A percentile compares a stretch with the other conserved stretches of the same genome.
phyloP scores from a whole-genome alignment of 2,113 vertebrate species.

The Hippoglossus stenolepis region DNA sequence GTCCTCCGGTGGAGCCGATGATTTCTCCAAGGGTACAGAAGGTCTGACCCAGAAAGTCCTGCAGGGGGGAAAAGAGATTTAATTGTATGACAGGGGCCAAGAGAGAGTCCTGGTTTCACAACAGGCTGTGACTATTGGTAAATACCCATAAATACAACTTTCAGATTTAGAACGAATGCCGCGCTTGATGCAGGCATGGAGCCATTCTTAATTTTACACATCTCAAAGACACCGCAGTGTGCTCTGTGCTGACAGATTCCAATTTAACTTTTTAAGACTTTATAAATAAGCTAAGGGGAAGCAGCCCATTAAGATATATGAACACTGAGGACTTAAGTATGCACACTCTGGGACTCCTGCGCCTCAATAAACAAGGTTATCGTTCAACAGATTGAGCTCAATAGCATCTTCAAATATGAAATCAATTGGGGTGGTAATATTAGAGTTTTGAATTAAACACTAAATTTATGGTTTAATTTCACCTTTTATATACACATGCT shows the following conservation, averaged over 20 bases:
- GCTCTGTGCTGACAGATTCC: not conserved
- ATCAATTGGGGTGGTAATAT: conserved; percentile 10
- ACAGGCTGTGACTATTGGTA: not conserved
- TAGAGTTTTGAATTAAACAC: conserved; percentile 40
- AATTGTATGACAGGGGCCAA: conserved; percentile 7
- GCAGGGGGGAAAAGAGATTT: conserved; percentile 1
- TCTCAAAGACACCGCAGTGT: not conserved
- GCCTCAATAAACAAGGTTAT: not conserved
- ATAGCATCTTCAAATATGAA: conserved; percentile 27
- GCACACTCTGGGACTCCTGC: not conserved
- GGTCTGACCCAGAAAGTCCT: conserved; percentile 86
- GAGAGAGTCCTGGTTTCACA: not conserved
- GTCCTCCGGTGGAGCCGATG: conserved; percentile 82
- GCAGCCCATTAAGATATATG: not conserved
- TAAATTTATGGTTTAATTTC: not conserved
- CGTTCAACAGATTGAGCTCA: not conserved
- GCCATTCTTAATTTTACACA: not conserved
- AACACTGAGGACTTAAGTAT: not conserved
- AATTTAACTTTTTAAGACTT: conserved; percentile 6
- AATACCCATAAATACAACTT: not conserved
- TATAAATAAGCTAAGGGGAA: not conserved
- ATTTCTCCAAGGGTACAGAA: conserved; percentile 87
- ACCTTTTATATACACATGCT: conserved; percentile 12
- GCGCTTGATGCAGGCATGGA: not conserved
- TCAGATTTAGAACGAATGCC: not conserved